These are phyloP conservation scores for Orchesellides sinensis DNA, from an alignment of 2,888 invertebrate species.

Conservation along the genomic window DNA sequence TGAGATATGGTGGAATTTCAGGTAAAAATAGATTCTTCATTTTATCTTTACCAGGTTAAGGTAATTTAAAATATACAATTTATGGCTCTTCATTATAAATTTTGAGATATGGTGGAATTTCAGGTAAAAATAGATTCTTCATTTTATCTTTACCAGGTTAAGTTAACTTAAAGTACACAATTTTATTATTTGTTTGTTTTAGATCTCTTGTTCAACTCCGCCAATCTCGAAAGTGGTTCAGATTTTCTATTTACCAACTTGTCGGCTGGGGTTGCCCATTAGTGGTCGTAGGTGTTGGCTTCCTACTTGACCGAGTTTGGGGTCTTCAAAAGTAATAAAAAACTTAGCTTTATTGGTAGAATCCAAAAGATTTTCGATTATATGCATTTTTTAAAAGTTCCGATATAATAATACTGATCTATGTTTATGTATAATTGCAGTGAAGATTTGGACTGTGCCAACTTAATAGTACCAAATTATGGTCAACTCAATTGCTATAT, in stretches of 20 bases:
- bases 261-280: conserved; percentile 56
- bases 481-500: conserved; percentile 69
- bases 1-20: conserved; percentile 66
- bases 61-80: too few relatives aligned
- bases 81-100: conserved; percentile 59
- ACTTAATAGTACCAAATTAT: conserved; percentile 64
- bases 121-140: conserved; percentile 22
- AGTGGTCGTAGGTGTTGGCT: conserved; percentile 27
- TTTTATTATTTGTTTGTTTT: background rate
- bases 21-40: conserved; percentile 17
- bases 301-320: conserved; percentile 39
- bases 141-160: background rate
- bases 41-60: background rate
- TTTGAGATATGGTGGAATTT: conserved; percentile 67
- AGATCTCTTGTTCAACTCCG: conserved; percentile 35
- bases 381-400: background rate
- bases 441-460: conserved; percentile 63
- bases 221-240: conserved; percentile 47
- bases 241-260: conserved; percentile 40
- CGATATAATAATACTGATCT: background rate
- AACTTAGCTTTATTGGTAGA: too few relatives aligned
- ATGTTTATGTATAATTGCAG: conserved; percentile 14
- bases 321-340: conserved; percentile 65
- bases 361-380: background rate
- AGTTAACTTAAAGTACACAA: background rate